Percentiles rank a stretch among this genome's conserved stretches.
These are phyloP conservation scores for Mactra quadrangularis DNA, from an alignment of 1,140 invertebrate genomes.

Conservation along the genomic window DNA sequence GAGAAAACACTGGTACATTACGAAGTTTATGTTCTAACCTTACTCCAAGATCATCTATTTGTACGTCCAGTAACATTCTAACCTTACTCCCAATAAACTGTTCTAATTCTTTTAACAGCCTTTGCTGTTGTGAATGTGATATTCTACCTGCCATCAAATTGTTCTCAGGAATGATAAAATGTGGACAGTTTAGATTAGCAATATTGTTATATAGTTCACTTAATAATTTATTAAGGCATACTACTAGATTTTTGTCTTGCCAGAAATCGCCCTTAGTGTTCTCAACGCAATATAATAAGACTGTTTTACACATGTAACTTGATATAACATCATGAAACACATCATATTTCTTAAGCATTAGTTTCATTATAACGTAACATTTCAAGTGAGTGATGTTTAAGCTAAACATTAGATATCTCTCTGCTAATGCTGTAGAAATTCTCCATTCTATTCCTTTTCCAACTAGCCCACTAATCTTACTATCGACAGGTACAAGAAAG, in stretches of 20 bases:
- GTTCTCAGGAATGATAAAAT: slow-evolving; percentile 14
- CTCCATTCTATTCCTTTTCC: slow-evolving; percentile 1
- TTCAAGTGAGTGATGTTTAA: slow-evolving; percentile 20
- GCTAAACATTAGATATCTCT: slow-evolving; percentile 9
- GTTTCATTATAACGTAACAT: background rate
- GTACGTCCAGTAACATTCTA: background rate
- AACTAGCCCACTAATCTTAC: background rate
- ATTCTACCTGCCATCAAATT: slow-evolving; percentile 4
- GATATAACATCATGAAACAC: background rate
- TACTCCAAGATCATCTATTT: slow-evolving; percentile 2
- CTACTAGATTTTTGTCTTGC: background rate
- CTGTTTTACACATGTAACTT: slow-evolving; percentile 30
- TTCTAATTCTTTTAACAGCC: background rate
- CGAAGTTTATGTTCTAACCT: background rate
- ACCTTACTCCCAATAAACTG: background rate
- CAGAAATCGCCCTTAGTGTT: background rate
- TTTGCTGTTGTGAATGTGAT: background rate
- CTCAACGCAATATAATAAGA: slow-evolving; percentile 8
- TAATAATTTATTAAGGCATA: background rate
- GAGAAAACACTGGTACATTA: background rate
- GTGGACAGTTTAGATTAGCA: background rate
- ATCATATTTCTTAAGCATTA: background rate
- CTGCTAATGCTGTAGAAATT: slow-evolving; percentile 3
- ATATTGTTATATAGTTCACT: background rate
- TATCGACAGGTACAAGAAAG: slow-evolving; percentile 8